Base-by-base conservation (phyloP, 2,888 invertebrate genomes). In the Serripes groenlandicus region DNA sequence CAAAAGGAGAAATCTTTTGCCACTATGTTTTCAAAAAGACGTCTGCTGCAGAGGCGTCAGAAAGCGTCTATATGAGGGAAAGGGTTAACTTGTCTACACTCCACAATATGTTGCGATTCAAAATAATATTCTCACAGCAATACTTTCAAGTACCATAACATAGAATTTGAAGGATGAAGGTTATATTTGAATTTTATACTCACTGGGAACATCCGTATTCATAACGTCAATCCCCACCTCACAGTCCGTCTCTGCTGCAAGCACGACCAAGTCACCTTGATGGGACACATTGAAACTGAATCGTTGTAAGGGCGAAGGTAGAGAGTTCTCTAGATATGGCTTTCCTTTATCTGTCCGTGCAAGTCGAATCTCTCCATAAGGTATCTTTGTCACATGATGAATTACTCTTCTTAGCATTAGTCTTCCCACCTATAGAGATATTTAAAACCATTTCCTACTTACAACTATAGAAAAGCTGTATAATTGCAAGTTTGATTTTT, bases 201-300 rank as follows among this genome's bases (percentile, higher is more conserved):
- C 35, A 71, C 71, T 71, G 9, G 71, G 71, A 23, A 34, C 35
- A 5, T 71, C 71, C 26, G 93, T 95, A 95, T 97, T 97, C 98
- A 99, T 98, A 0, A 98, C 96, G 95, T 99, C 99, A 70, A 98
- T 96, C 3, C 95, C 95, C 71, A 95, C 92, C 23, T 88, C 85
- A 11, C 73, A 58, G 3, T 85, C 72, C n/a, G 76, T 62, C 64
- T 95, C 94, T 3, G 95, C 94, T 15, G 95, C 98, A 42, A 99
- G 95, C 30, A 99, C 97, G 5, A 97, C 97, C 94, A 96, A 97
- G 86, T 96, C 96, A 3, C 98, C 98, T 93, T 98, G 98, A 95
- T 99, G 99, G 0, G 98, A 98, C 0, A 99, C 96, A 95, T 99
- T 99, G 93, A 99, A 98, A 91, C 96, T 96, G 11, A 96, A 91